phyloP scores from a whole-genome alignment of 2,113 vertebrate genomes.

The Sisor rabdophorus region DNA sequence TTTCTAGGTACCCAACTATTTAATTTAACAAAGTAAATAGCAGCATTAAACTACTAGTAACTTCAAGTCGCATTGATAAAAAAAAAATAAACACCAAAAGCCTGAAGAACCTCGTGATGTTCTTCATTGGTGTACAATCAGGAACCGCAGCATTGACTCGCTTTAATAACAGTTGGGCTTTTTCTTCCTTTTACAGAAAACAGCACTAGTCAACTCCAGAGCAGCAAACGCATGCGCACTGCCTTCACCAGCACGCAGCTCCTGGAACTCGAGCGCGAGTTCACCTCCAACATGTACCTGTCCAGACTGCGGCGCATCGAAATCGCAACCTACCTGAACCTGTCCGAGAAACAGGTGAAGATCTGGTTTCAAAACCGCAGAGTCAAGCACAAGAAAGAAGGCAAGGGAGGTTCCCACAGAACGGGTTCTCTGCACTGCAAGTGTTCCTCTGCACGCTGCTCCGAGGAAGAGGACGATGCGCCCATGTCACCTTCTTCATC shows the following conservation, averaged over 20 bases:
- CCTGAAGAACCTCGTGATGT: background rate
- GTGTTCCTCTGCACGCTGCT: constrained; percentile 84
- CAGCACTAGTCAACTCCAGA: constrained; percentile 85
- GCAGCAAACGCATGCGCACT: constrained; percentile 98
- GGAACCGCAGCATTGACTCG: no score
- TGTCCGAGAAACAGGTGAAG: constrained; percentile 98
- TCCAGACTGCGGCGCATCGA: constrained; percentile 96
- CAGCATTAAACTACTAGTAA: background rate
- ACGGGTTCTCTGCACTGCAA: constrained; percentile 81
- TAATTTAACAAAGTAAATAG: background rate
- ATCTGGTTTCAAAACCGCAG: constrained; percentile 99
- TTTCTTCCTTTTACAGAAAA: constrained; percentile 75
- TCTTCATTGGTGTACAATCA: background rate
- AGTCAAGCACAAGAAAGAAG: constrained; percentile 99
- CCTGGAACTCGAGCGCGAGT: constrained; percentile 94
- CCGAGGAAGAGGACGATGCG: constrained; percentile 88
- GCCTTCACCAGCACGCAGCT: constrained; percentile 99
- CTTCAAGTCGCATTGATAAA: no score
- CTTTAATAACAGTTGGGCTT: background rate
- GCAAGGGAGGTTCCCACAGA: constrained; percentile 81
- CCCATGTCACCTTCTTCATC: constrained; percentile 91
- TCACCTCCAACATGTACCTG: constrained; percentile 98
- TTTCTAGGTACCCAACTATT: no score
- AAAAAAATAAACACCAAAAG: no score
- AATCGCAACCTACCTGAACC: constrained; percentile 98